Evolutionary conservation across 2,797 vertebrate species (phyloP), one percentile per base, ranked within the genome.

Genomic region (Morus bassanus): DNA sequence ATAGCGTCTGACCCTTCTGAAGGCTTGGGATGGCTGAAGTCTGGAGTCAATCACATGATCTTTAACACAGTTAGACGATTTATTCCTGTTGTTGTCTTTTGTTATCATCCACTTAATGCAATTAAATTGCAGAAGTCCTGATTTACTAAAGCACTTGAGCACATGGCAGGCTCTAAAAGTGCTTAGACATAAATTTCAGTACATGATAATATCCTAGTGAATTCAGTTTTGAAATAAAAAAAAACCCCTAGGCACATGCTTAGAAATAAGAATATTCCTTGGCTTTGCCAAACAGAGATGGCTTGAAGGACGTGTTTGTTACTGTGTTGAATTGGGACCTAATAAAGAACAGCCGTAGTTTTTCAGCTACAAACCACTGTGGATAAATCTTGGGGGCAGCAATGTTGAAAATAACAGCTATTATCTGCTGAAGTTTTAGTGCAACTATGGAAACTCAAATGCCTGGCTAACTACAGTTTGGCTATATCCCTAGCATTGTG

Each of bases 31-130:
- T 57, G 78, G 64, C 69, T 96, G 81, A 68, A 94, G 87, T 96
- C 95, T 95, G 96, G 94, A 95, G 93, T 91, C 92, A 95, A 94
- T 96, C 95, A 61, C 94, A 86, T 63, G 72, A 88, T 97, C 82
- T 93, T 86, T 95, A 93, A 85, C 82, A 73, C 39, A 89, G 69
- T 84, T 86, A 76, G 76, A 83, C 19, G 8, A 91, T 95, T 96
- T 95, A 94, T 94, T 95, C 65, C 84, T 88, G 41, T 96, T 91
- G 85, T 95, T 95, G 72, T 91, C 81, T 89, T 93, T 93, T 92
- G 76, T 87, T 95, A 95, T 96, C 75, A 85, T 93, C 86, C 84
- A 95, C 86, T 97, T 96, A 95, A 75, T 72, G 57, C 90, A 96
- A 96, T 93, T 93, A 87, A 94, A 74, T 82, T 2, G 19, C 75